Conservation (phyloP, 2,113 vertebrate species). For the Gorilla gorilla region DNA sequence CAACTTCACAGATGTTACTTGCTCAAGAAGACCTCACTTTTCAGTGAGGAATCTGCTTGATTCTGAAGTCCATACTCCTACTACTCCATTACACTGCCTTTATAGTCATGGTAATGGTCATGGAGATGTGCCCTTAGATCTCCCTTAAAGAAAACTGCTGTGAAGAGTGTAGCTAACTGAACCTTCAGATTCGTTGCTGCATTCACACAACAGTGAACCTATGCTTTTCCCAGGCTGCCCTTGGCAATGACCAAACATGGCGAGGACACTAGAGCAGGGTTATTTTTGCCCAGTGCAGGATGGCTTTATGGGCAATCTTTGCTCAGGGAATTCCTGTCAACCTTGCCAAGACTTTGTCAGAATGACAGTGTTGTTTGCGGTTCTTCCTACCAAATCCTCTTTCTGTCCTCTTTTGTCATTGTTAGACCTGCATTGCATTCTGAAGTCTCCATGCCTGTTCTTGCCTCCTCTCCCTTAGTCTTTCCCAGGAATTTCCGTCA, state of each 20-base stretch:
- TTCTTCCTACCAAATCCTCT: not conserved
- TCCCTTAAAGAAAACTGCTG: not conserved
- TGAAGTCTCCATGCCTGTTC: not conserved
- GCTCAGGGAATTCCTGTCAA: not conserved
- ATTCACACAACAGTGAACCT: not conserved
- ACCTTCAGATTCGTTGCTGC: not conserved
- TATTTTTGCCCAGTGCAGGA: not conserved
- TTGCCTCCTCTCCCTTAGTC: not conserved
- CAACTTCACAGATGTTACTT: not conserved
- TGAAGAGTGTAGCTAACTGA: not conserved
- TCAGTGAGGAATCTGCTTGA: too few species aligned
- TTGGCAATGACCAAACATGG: not conserved
- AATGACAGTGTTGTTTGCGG: not conserved
- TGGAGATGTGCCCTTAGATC: not conserved
- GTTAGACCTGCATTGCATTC: not conserved
- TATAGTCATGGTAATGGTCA: rapidly evolving
- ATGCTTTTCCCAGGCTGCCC: not conserved
- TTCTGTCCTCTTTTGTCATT: too few species aligned
- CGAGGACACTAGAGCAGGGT: not conserved
- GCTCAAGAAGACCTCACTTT: not conserved
- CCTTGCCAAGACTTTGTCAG: not conserved
- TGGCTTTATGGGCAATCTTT: not conserved
- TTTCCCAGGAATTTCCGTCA: not conserved
- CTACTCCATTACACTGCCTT: not conserved
- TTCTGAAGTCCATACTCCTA: too few species aligned